These are phyloP conservation scores for Callionymus lyra DNA, from an alignment of 2,113 vertebrate species.

Conservation along the genomic window DNA sequence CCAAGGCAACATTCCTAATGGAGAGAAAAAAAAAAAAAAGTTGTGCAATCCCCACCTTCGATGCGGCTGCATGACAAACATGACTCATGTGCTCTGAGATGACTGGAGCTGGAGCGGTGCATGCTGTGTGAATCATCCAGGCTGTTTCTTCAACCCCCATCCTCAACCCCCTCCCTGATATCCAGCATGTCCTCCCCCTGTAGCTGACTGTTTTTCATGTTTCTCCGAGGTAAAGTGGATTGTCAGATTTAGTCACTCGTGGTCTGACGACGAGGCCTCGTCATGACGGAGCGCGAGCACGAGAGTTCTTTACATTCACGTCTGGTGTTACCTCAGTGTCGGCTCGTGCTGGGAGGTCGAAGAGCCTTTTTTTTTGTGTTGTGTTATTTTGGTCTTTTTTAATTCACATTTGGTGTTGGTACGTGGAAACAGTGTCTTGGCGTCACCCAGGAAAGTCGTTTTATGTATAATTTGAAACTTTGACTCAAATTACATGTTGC, in stretches of 20 bases:
- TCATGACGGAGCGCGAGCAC: slow-evolving; percentile 38
- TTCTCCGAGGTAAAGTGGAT: slow-evolving; percentile 41
- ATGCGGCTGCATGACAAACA: slow-evolving; percentile 54
- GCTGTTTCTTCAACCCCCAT: slow-evolving; percentile 23
- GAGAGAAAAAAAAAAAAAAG: slow-evolving; percentile 19
- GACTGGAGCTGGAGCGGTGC: slow-evolving; percentile 46
- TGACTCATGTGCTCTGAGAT: slow-evolving; percentile 68
- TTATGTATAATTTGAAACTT: no score
- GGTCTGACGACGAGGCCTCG: slow-evolving; percentile 40
- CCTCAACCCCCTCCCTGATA: slow-evolving; percentile 2
- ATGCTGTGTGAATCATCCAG: slow-evolving; percentile 59
- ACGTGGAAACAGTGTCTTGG: no score
- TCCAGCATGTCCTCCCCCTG: slow-evolving; percentile 13
- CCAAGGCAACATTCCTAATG: slow-evolving; percentile 40
- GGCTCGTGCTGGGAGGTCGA: no score
- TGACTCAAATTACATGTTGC: no score
- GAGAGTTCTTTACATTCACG: slow-evolving; percentile 13
- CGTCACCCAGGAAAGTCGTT: no score
- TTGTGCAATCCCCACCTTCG: slow-evolving; percentile 40
- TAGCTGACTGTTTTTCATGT: slow-evolving; percentile 24
- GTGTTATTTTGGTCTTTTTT: no score
- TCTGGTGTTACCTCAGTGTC: slow-evolving; percentile 14
- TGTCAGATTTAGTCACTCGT: slow-evolving; percentile 47
- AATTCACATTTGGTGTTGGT: no score
- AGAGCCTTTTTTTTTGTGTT: no score